These are phyloP conservation scores for Drosophila yakuba DNA, from an alignment of 1,140 invertebrate species.

Conservation along the genomic window DNA sequence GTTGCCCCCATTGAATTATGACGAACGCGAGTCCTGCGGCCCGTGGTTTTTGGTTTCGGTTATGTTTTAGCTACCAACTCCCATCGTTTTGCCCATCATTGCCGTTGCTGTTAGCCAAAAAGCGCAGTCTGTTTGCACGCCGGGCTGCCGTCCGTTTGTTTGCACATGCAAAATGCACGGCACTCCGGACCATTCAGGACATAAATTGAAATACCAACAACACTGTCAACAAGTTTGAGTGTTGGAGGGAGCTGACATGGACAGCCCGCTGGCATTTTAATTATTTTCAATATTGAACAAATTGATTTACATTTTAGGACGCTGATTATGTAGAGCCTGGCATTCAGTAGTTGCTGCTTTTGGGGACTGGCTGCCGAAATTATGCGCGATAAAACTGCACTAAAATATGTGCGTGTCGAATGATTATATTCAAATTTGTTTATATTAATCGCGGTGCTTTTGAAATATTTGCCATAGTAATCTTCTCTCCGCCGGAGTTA, in stretches of 20 bases:
- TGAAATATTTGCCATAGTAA: conserved; percentile 74
- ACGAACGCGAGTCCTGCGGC: conserved; percentile 56
- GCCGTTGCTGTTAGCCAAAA: conserved; percentile 52
- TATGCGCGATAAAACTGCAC: conserved; percentile 74
- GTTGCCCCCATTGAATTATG: conserved; percentile 72
- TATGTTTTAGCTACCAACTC: conserved; percentile 24
- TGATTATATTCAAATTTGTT: conserved; percentile 79
- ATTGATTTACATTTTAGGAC: conserved; percentile 80
- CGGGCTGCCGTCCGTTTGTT: conserved; percentile 51
- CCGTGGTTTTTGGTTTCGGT: conserved; percentile 46
- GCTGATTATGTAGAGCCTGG: conserved; percentile 71
- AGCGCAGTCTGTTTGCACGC: conserved; percentile 68
- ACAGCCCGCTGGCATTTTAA: conserved; percentile 72
- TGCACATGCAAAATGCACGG: conserved; percentile 70
- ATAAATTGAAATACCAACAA: conserved; percentile 69
- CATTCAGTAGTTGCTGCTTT: conserved; percentile 41
- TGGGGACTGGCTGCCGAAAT: conserved; percentile 38
- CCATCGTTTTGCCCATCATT: conserved; percentile 3
- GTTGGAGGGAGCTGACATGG: conserved; percentile 1
- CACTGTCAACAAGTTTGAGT: conserved; percentile 57
- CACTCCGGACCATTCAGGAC: conserved; percentile 41
- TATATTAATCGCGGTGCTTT: conserved; percentile 68
- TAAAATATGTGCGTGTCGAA: conserved; percentile 62
- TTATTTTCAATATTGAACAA: conserved; percentile 84
- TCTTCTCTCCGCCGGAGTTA: conserved; percentile 29